Evolutionary conservation across 2,888 invertebrate genomes (phyloP), one percentile per base, ranked within the genome.

Genomic region (Chymomyza fuscimana): DNA sequence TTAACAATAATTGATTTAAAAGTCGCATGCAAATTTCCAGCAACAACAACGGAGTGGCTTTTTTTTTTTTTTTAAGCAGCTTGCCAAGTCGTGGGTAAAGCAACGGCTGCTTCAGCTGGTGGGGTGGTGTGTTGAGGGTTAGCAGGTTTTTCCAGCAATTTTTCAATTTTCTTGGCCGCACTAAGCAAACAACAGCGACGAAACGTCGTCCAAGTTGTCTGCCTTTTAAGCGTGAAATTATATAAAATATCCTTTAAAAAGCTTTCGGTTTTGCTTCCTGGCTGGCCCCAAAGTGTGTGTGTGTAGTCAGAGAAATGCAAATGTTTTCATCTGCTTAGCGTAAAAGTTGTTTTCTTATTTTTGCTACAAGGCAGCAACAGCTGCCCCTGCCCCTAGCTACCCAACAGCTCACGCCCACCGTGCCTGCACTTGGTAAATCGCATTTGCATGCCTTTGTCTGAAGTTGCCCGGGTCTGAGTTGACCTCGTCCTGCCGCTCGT

Each of bases 1-100:
- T 87, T 86, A 87, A 86, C 86, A 87, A 86, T 87, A 86, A 86
- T 86, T 86, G 86, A 87, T 87, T 86, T 86, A 86, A 86, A 87
- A 86, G 88, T 86, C 84, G 88, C 79, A 87, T 84, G 86, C 86
- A 86, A 86, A 86, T 87, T 87, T 36, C 69, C 19, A 51, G 32
- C 56, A 56, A 51, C 63, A 69, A 63, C 54, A 56, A 36, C 46
- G n/a, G 22, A 19, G 15, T 50, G 52, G 32, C 52, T 36, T 61
- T 15, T 60, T 62, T 19, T 22, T 36, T 58, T 78, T 74, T 76
- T 73, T 78, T 86, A 86, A 86, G 84, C 82, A 77, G 86, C 86
- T 80, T 83, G 81, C 25, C 59, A 58, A 54, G 83, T 85, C 84
- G 87, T 86, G 85, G 86, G 86, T 86, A 86, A 83, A 78, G 75